Conservation (phyloP, 1,140 invertebrate genomes). For the Drosophila arizonae region DNA sequence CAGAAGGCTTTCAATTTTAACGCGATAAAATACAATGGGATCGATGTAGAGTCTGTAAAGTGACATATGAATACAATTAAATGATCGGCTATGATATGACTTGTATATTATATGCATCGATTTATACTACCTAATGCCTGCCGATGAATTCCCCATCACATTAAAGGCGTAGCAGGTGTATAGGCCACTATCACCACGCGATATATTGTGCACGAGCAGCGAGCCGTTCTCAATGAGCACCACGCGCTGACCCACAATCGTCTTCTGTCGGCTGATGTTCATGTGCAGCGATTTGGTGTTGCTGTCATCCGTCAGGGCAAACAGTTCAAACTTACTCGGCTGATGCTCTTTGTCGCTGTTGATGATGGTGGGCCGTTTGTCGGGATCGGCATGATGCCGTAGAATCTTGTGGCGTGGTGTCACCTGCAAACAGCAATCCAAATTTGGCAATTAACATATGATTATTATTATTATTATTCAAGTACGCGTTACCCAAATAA, state of each 20-base stretch:
- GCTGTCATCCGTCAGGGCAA: slow-evolving; percentile 64
- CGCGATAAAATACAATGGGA: slow-evolving; percentile 90
- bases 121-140: slow-evolving; percentile 84
- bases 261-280: slow-evolving; percentile 60
- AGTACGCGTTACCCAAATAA: slow-evolving; percentile 88
- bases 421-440: slow-evolving; percentile 37
- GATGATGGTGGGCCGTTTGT: slow-evolving; percentile 75
- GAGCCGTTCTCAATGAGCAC: slow-evolving; percentile 87
- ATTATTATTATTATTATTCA: neutral
- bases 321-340: slow-evolving; percentile 61
- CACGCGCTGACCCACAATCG: slow-evolving; percentile 75
- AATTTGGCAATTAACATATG: neutral
- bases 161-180: slow-evolving; percentile 95
- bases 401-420: slow-evolving; percentile 87
- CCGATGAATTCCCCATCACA: slow-evolving; percentile 89
- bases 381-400: slow-evolving; percentile 88
- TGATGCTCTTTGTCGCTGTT: slow-evolving; percentile 65
- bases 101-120: neutral
- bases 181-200: slow-evolving; percentile 91
- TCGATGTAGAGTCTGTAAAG: slow-evolving; percentile 88
- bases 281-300: slow-evolving; percentile 52
- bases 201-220: slow-evolving; percentile 86
- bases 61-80: neutral
- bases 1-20: slow-evolving; percentile 92
- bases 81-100: neutral